phyloP scores from a whole-genome alignment of 2,113 vertebrate species.

The Neotragus pygmaeus region DNA sequence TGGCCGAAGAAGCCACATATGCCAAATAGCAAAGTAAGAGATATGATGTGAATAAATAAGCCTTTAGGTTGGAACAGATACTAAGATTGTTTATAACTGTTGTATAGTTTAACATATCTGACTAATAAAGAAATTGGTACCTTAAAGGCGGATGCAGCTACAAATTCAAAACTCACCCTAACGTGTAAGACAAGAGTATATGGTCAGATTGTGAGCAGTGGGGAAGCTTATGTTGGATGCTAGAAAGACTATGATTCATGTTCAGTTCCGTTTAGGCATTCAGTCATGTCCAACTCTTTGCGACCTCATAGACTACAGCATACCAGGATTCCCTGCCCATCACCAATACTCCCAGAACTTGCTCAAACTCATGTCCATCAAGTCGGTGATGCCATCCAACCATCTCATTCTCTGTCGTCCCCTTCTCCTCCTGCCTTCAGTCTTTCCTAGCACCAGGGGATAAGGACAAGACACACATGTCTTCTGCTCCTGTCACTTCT shows the following conservation, averaged over 20 bases:
- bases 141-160: not conserved
- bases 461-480: not conserved
- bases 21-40: not conserved
- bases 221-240: not conserved
- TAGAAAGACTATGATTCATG: not conserved
- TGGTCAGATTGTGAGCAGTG: not conserved
- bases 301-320: not conserved
- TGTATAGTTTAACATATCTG: not conserved
- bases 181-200: not conserved
- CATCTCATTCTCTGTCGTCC: not conserved
- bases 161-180: not conserved
- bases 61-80: not conserved
- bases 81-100: not conserved
- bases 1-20: not conserved
- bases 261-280: not conserved
- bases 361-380: not conserved
- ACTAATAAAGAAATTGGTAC: not conserved
- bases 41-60: not conserved
- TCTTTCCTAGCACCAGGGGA: not conserved
- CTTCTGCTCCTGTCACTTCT: not conserved
- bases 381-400: not conserved
- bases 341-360: not conserved
- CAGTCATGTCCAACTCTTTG: not conserved
- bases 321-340: not conserved
- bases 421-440: not conserved